Conservation (phyloP, 2,797 vertebrate species). For the Crocodylus rhombifer region DNA sequence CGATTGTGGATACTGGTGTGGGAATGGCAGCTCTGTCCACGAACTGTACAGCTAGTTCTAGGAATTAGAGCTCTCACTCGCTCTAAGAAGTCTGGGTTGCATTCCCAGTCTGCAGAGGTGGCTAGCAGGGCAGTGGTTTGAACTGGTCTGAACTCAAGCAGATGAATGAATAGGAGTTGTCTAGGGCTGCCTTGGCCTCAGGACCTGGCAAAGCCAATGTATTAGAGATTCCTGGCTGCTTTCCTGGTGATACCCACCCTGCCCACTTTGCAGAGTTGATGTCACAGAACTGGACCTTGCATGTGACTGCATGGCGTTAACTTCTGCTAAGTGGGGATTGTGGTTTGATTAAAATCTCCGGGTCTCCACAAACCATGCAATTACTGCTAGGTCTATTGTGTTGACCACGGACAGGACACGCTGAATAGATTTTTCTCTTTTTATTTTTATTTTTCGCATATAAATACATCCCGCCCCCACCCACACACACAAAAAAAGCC, state of each 20-base stretch:
- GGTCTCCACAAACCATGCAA: too few species aligned
- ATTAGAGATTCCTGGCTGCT: not conserved
- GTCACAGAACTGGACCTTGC: not conserved
- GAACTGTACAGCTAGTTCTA: too few species aligned
- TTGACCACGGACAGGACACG: too few species aligned
- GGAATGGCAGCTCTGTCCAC: not conserved
- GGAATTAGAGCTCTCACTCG: too few species aligned
- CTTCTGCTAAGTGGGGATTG: not conserved
- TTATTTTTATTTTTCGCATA: too few species aligned
- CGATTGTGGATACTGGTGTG: not conserved
- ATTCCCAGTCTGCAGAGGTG: not conserved
- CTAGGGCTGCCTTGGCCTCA: not conserved
- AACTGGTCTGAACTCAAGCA: not conserved
- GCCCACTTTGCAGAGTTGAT: not conserved
- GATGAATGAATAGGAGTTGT: not conserved
- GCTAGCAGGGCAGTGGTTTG: not conserved
- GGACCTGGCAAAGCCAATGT: not conserved
- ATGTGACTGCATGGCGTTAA: not conserved
- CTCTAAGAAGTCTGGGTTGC: not conserved
- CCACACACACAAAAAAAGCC: too few species aligned
- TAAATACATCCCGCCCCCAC: too few species aligned
- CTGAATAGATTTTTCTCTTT: too few species aligned
- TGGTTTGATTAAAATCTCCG: too few species aligned
- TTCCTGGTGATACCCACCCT: not conserved
- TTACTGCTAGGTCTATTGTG: too few species aligned